Evolutionary conservation across 2,113 vertebrate genomes (phyloP), one percentile per base, ranked within the genome.

Genomic region (Xenopus tropicalis): DNA sequence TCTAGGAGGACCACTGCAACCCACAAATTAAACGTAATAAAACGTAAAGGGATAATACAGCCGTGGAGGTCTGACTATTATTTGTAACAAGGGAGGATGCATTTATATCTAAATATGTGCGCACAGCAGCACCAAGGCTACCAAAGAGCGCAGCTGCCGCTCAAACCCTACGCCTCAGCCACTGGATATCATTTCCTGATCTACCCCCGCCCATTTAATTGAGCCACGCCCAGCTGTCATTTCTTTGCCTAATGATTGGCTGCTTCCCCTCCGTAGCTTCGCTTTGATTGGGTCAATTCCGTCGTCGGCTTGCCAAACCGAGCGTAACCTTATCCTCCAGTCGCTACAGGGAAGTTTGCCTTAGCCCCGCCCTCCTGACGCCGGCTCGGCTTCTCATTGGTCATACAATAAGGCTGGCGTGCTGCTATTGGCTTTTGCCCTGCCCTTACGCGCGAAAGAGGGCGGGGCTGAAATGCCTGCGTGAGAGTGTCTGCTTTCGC

Each of bases 401-500:
- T 11, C 14, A 3, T 0, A 12, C 1, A 1, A n/a, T 5, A 3
- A 0, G 23, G 19, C 63, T 14, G 63, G 19, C 19, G 23, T 48
- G 16, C 10, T 25, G n/a, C 44, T 11, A 66, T 67, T 74, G 64
- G 44, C 42, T 68, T 20, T 52, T 16, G 19, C n/a, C 24, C 56
- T 51, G 5, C 24, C 11, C 25, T 74, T 64, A 51, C 72, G 72
- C 68, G 5, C 13, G 6, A 11, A 8, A 58, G 20, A 7, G 20
- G 20, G 11, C 8, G 43, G 16, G 3, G 16, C 46, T 19, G n/a
- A 65, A 51, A 42, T 62, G 29, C 21, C 3, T 11, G 1, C 46
- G 57, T 23, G 29, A 13, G 64, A 61, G 42, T 61, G 72, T 67
- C 72, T 67, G 72, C 46, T 52, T 67, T 68, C 44, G 61, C 72